These are phyloP conservation scores for Cichladusa arquata DNA, from an alignment of 2,113 vertebrate species.

Conservation along the genomic window DNA sequence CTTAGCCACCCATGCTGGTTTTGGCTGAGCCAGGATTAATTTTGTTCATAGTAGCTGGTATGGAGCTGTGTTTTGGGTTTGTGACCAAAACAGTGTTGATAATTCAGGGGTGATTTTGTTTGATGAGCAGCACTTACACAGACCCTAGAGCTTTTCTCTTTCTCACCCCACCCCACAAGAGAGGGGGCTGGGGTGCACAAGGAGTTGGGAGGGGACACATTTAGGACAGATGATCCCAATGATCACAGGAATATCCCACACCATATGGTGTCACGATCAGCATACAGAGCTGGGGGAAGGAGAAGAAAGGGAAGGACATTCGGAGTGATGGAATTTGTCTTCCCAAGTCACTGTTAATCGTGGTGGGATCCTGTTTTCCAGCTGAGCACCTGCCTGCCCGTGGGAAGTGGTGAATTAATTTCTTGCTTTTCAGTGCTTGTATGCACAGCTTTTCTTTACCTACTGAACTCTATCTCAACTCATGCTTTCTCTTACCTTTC, in stretches of 20 bases:
- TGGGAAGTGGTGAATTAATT: not conserved
- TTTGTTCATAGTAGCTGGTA: not conserved
- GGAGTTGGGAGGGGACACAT: not conserved
- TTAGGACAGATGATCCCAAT: not conserved
- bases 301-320: not conserved
- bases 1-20: not conserved
- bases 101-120: not conserved
- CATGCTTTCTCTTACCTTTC: not conserved
- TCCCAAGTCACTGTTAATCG: rapidly evolving
- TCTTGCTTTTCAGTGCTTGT: not conserved
- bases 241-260: not conserved
- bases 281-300: not conserved
- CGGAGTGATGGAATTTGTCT: not conserved
- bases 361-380: not conserved
- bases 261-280: not conserved
- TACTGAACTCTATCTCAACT: not conserved
- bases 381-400: not conserved
- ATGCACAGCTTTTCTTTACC: not conserved
- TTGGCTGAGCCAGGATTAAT: not conserved
- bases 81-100: not conserved
- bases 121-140: not conserved
- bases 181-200: not conserved
- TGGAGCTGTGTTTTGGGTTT: not conserved
- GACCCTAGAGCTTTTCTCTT: not conserved
- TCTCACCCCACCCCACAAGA: not conserved